Evolutionary conservation across 2,888 invertebrate species (phyloP), one percentile per base, ranked within the genome.

Genomic region (Sesia apiformis): DNA sequence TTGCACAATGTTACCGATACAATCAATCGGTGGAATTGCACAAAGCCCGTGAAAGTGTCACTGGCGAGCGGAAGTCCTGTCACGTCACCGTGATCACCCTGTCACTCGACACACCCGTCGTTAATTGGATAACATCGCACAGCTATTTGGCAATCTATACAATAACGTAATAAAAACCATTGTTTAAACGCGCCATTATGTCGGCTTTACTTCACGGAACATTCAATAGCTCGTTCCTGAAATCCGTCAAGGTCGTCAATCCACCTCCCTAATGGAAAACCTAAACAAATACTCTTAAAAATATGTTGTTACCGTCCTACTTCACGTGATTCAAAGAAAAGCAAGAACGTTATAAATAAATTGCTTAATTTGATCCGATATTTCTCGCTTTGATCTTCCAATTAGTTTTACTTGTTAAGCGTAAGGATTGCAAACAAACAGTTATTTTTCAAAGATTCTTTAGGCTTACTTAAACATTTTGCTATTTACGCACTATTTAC

Each of bases 81-180:
- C 50, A 50, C 50, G 38, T 50, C 50, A 50, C 38, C 23, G 50
- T 38, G 7, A 50, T 46, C 23, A n/a, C 7, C 46, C 7, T 38
- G 50, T 50, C 59, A 50, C 43, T 57, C 60, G 55, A 61, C 60
- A 61, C 60, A 59, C 61, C 57, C 60, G 58, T 60, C 56, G 58
- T 63, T 75, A 73, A 76, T 76, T 75, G 70, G 65, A 69, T 69
- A 61, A 70, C 67, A 63, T 38, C 50, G 60, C 60, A 57, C 57
- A 56, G 60, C 60, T 63, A 66, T 69, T 69, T 64, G 58, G 55
- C 54, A 63, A 67, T 63, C 62, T 57, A 57, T 58, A 60, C 5
- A 53, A 58, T 56, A 59, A 56, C 53, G 53, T 53, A 56, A 57
- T 52, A 62, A 57, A 60, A 57, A 54, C 58, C 60, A 61, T 64